phyloP scores from a whole-genome alignment of 2,888 invertebrate species.

The Lasioglossum vierecki region DNA sequence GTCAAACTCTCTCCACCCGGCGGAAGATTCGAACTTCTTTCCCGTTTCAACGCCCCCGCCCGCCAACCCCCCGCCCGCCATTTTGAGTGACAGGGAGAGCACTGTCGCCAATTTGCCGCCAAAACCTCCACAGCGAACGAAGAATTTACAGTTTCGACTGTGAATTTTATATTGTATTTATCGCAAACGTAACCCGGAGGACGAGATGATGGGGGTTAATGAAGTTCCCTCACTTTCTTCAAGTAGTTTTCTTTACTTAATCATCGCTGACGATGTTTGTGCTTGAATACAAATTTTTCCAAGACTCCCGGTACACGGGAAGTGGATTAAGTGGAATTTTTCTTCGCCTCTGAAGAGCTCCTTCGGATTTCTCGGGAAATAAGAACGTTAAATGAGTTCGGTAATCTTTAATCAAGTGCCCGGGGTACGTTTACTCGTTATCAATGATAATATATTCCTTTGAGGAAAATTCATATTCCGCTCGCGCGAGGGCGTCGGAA shows the following conservation, averaged over 20 bases:
- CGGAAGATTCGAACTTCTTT: conserved; percentile 72
- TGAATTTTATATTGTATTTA: not conserved
- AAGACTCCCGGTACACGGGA: not conserved
- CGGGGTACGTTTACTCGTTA: not conserved
- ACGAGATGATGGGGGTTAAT: not conserved
- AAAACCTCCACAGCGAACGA: not conserved
- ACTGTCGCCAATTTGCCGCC: not conserved
- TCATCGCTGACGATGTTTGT: not conserved
- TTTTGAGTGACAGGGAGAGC: not conserved
- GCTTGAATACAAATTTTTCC: not conserved
- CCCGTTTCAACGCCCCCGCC: conserved; percentile 26
- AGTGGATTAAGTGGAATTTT: not conserved
- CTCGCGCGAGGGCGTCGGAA: not conserved
- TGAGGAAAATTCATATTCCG: not conserved
- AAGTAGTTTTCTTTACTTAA: not conserved
- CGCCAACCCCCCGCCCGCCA: not conserved
- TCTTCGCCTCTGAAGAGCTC: not conserved
- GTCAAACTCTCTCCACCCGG: conserved; percentile 59
- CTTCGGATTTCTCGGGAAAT: not conserved
- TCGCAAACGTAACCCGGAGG: not conserved
- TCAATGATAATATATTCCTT: not conserved
- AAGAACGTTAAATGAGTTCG: not conserved
- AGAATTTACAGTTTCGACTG: not conserved
- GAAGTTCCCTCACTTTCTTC: not conserved
- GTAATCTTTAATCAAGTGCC: not conserved